Base-by-base conservation (phyloP, 2,888 invertebrate species). In the Amiota minor region DNA sequence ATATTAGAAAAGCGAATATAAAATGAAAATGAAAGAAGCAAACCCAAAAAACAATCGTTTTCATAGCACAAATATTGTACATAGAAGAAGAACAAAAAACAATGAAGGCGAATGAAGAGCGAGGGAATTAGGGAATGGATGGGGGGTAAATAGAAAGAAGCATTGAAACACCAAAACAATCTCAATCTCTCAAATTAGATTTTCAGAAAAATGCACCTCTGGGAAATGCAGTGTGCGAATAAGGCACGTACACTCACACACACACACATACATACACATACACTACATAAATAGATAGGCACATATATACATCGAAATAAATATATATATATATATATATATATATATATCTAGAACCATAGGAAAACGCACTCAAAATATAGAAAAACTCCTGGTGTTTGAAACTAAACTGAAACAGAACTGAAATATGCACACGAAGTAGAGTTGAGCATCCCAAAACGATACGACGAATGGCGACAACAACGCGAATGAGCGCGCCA, bases 161-260 rank as follows among this genome's bases (percentile, higher is more conserved):
- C 69, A 82, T 82, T 83, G 82, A 85, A 85, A 83, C 85, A 85
- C 83, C 83, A 83, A 68, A 83, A 83, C 83, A 83, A 83, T 83
- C 85, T 83, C 83, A 88, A 84, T 86, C 86, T 86, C 85, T 85
- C 85, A 87, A 87, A 88, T 87, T 87, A 87, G 87, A 88, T 86
- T 87, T 87, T 86, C 81, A 82, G 86, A 84, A 86, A 87, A 87
- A 87, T 88, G 87, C 88, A 88, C 87, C 86, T 85, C 82, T 85
- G 87, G 87, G 87, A 87, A 87, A 87, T 87, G 84, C 88, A 87
- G 84, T 83, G 82, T 83, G 53, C 67, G 85, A 85, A 84, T 84
- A 85, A 81, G 79, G 81, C 72, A 78, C 76, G 50, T 23, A 47
- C 47, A 65, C 12, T 46, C 12, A 53, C 18, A 62, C 78, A 77